Evolutionary conservation across 2,113 vertebrate genomes (phyloP).

Genomic region (Toxostoma redivivum): DNA sequence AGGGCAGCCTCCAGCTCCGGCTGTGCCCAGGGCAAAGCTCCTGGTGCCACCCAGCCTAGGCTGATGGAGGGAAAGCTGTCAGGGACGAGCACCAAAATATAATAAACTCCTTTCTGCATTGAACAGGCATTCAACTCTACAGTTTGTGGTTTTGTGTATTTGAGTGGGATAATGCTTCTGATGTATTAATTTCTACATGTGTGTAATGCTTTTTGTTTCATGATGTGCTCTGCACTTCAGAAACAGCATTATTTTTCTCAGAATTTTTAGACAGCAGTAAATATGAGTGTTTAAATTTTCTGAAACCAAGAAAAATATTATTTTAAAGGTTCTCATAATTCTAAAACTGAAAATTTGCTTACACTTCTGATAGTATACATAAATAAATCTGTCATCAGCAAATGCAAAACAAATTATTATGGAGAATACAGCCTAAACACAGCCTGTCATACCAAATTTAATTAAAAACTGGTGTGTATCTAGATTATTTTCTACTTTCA

Average conservation of each 20-base stretch:
- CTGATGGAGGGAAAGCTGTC: not conserved
- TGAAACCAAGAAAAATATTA: not conserved
- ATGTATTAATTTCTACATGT: not conserved
- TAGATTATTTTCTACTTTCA: slow-evolving; percentile 15
- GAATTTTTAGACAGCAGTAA: not conserved
- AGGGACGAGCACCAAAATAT: not conserved
- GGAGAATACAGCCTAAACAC: slow-evolving; percentile 20
- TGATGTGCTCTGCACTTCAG: not conserved
- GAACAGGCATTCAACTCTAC: not conserved
- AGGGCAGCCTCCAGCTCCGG: no score
- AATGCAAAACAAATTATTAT: slow-evolving; percentile 30
- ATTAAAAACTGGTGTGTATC: not conserved
- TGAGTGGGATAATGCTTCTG: not conserved
- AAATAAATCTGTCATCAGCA: slow-evolving; percentile 41
- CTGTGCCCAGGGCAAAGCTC: not conserved
- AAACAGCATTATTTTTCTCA: not conserved
- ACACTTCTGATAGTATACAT: not conserved
- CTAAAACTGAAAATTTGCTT: slow-evolving; percentile 12
- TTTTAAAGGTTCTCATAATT: not conserved
- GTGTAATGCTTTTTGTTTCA: not conserved
- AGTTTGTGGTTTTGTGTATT: not conserved
- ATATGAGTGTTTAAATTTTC: not conserved
- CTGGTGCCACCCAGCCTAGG: not conserved
- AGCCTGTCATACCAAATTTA: slow-evolving; percentile 12
- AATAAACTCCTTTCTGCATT: not conserved